Conservation (phyloP, 2,888 invertebrate genomes). For the Cephus rjabovi region DNA sequence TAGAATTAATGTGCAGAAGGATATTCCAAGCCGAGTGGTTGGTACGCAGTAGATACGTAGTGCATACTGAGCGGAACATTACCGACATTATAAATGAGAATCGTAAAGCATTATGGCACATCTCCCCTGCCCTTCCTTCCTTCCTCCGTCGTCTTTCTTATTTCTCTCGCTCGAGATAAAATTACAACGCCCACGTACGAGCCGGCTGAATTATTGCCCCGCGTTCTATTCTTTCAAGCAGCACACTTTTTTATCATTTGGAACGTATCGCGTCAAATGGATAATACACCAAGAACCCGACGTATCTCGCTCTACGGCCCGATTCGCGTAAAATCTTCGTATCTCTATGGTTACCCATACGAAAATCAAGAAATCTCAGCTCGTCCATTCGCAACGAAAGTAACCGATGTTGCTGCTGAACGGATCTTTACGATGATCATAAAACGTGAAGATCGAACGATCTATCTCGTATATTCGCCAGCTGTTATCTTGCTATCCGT, state of each 20-base stretch:
- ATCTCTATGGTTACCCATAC: not conserved
- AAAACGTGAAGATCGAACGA: not conserved
- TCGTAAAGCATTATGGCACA: constrained; percentile 47
- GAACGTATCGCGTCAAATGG: not conserved
- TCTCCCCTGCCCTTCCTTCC: constrained; percentile 20
- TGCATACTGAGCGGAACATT: constrained; percentile 49
- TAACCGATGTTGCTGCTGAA: not conserved
- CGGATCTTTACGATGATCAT: not conserved
- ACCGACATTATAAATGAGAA: constrained; percentile 50
- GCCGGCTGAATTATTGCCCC: constrained; percentile 35
- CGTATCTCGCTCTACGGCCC: not conserved
- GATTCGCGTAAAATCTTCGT: not conserved
- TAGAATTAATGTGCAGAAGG: constrained; percentile 46
- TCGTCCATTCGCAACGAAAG: not conserved
- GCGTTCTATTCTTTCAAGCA: constrained; percentile 26
- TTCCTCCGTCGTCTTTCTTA: constrained; percentile 7
- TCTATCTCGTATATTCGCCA: not conserved
- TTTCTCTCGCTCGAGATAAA: constrained; percentile 22
- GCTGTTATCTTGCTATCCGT: not conserved
- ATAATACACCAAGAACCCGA: not conserved
- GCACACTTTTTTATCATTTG: not conserved
- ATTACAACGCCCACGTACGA: constrained; percentile 34
- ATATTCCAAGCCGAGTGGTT: constrained; percentile 20
- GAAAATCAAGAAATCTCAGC: not conserved
- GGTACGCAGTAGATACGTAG: constrained; percentile 35